Conservation (phyloP, 2,888 invertebrate species). For the Atethmia centrago region DNA sequence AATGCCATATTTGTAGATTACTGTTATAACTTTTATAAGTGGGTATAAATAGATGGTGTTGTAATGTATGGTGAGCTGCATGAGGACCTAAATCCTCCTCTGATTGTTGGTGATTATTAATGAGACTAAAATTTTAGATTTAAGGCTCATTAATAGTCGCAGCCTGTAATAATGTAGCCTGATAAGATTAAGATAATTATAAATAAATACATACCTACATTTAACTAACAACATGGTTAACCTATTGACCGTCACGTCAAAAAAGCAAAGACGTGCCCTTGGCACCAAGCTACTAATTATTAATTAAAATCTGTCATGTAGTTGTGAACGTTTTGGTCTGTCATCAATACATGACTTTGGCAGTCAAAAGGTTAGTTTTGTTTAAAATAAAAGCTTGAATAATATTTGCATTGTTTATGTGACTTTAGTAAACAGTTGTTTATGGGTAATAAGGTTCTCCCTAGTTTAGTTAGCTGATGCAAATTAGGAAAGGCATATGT, state of each 20-base stretch:
- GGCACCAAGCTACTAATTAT: too few relatives aligned
- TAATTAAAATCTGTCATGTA: too few relatives aligned
- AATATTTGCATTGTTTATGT: background rate
- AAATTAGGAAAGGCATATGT: background rate
- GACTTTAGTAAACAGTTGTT: background rate
- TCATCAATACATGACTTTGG: too few relatives aligned
- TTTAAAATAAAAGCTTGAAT: background rate
- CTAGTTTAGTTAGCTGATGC: background rate
- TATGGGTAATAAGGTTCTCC: background rate
- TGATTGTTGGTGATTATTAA: background rate
- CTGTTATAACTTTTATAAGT: background rate
- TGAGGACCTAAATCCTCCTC: background rate
- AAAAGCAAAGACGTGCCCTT: too few relatives aligned
- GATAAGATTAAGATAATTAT: too few relatives aligned
- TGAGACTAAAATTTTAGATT: background rate
- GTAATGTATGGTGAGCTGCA: background rate
- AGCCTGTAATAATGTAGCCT: too few relatives aligned
- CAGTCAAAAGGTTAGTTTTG: too few relatives aligned
- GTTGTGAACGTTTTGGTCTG: too few relatives aligned
- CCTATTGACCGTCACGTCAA: too few relatives aligned
- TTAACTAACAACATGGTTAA: background rate
- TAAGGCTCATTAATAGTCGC: too few relatives aligned
- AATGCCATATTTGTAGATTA: conserved; percentile 25
- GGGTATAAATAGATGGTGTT: background rate
- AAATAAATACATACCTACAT: too few relatives aligned